Evolutionary conservation across 2,888 invertebrate genomes (phyloP), one percentile per base, ranked within the genome.

Genomic region (Geophilus truncorum): DNA sequence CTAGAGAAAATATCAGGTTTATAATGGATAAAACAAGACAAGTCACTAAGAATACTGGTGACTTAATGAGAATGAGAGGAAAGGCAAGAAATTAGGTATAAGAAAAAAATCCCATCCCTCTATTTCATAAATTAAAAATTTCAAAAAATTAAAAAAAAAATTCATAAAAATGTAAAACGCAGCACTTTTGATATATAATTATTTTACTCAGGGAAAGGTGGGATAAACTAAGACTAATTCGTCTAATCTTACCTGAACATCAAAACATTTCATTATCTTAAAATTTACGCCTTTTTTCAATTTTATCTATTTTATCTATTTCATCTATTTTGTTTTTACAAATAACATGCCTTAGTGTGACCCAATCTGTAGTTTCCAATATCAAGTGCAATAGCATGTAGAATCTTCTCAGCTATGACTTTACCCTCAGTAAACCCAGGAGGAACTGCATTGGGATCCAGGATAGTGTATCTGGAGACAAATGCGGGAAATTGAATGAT

Each of bases 281-380:
- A 57, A 57, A 57, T 23, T 57, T 57, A 57, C 2, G 21, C 10
- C 21, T 23, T 23, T 18, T 45, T 12, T n/a, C 2, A 18, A 7
- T 23, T 21, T 28, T 32, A 9, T 25, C 32, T 32, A 32, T 6
- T 32, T 32, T 32, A 6, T 32, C 32, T 32, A 32, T 6, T 57
- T 57, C 10, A 6, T 32, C n/a, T n/a, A n/a, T n/a, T n/a, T n/a
- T n/a, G n/a, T 51, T 51, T 51, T 10, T 4, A n/a, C 12, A 30
- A 6, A 36, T 12, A 78, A 85, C 85, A 84, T 93, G 97, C 98
- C 95, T 99, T 99, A 84, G 98, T 99, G 89, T 96, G 94, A 89
- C 99, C 99, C 89, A 98, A 93, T 90, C 97, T 93, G 91, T 96
- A 99, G 89, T 93, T 93, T 88, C 98, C 97, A 84, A 93, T 91